Evolutionary conservation across 2,113 vertebrate genomes (phyloP), one percentile per base, ranked within the genome.

Genomic region (Pelodiscus sinensis): DNA sequence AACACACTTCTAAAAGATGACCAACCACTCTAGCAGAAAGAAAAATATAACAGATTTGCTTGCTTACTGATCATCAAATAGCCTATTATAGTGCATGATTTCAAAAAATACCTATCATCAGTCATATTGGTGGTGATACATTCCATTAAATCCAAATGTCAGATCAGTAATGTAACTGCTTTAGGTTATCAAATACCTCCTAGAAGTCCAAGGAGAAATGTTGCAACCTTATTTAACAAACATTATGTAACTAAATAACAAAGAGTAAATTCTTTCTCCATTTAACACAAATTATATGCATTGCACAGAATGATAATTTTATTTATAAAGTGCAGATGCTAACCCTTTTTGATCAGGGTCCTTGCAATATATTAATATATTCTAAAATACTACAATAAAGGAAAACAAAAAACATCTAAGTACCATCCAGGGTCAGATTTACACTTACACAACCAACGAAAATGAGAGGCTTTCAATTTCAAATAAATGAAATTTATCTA

Each of bases 401-500:
- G 58, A 83, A 94, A 93, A 93, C 12, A 92, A 90, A 68, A 94
- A 71, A 8, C 13, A 83, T 94, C 81, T 38, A 90, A 77, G 8
- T 77, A 54, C 93, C 71, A 60, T 21, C 84, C 84, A 82, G 54
- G 79, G 84, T 84, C 58, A 92, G 29, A 93, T 88, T 92, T 92
- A 83, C 77, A 90, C 86, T 38, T 54, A 79, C 65, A 91, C 79
- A 87, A 80, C 55, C 52, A 87, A 68, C 29, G 77, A 56, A 80
- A 14, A 62, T 56, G 93, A 93, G 18, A 56, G 73, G 27, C 22
- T 93, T 95, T 87, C 44, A 79, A 86, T 83, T 89, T 94, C 73
- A 93, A 91, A 2, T 71, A 90, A 80, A 51, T 73, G 19, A 91
- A 5, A 91, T 29, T 54, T 91, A 60, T 9, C 5, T 90, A 92